Evolutionary conservation across 37 sponge, comb jelly and placozoan genomes (phyloP).

Genomic region (Ianthella basta): DNA sequence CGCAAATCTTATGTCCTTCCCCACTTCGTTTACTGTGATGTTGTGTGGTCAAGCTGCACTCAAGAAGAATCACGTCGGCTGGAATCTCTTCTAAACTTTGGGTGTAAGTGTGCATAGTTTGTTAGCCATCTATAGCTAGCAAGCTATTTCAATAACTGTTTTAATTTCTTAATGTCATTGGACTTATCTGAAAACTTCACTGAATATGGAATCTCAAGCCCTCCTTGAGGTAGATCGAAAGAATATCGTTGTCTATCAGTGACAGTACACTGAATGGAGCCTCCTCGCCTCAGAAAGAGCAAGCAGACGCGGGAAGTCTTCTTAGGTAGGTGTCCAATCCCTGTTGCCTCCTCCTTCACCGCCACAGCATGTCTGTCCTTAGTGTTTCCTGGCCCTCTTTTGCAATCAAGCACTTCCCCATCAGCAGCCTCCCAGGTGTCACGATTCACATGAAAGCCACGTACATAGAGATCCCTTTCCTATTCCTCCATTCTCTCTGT

Average conservation of each 20-base stretch:
- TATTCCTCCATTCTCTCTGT: slow-evolving; percentile 23
- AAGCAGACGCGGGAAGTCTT: slow-evolving; percentile 38
- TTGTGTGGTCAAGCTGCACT: too few species aligned
- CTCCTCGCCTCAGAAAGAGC: slow-evolving; percentile 45
- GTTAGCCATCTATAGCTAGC: not conserved
- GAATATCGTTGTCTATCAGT: slow-evolving; percentile 38
- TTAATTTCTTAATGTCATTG: slow-evolving; percentile 8
- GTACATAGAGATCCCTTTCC: slow-evolving; percentile 11
- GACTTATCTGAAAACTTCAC: slow-evolving; percentile 2
- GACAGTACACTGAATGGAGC: slow-evolving; percentile 26
- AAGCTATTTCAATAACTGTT: not conserved
- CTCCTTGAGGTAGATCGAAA: slow-evolving; percentile 31
- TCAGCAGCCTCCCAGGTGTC: slow-evolving; percentile 35
- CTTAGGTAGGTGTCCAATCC: slow-evolving; percentile 16
- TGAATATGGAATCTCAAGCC: slow-evolving; percentile 27
- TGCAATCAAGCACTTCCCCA: slow-evolving; percentile 36
- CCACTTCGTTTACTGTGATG: too few species aligned
- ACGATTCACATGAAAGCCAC: slow-evolving; percentile 35
- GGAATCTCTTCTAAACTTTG: too few species aligned
- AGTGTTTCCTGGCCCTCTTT: slow-evolving; percentile 32
- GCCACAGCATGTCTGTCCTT: slow-evolving; percentile 45
- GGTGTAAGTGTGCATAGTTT: not conserved
- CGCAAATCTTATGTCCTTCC: too few species aligned
- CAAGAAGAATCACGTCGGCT: too few species aligned
- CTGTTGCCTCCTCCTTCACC: slow-evolving; percentile 22